A percentile compares a stretch with the other conserved stretches of the same genome.
These are phyloP conservation scores for Carollia perspicillata DNA, from an alignment of 2,113 vertebrate species.

Conservation along the genomic window DNA sequence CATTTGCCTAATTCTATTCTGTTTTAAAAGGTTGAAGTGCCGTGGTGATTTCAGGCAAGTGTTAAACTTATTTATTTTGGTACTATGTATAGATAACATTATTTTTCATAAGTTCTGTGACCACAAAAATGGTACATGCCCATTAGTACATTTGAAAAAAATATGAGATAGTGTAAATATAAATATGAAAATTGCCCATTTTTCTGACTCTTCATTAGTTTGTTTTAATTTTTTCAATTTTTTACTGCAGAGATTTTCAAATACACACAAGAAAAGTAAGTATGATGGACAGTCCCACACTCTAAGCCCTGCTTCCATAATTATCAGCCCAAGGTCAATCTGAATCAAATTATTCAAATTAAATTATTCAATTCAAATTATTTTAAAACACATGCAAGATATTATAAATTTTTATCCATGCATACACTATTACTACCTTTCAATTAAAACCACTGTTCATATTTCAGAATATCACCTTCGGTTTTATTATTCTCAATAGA, in stretches of 20 bases:
- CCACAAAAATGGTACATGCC: not conserved
- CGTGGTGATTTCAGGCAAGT: not conserved
- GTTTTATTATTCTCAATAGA: not conserved
- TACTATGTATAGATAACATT: not conserved
- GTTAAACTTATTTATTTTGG: not conserved
- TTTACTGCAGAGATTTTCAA: not conserved
- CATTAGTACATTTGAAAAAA: not conserved
- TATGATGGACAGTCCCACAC: not conserved
- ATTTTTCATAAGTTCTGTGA: not conserved
- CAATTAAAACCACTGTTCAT: not conserved
- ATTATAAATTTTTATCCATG: not conserved
- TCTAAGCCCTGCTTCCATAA: not conserved
- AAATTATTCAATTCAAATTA: not conserved
- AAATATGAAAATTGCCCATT: not conserved
- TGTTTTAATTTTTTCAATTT: not conserved
- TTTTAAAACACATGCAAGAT: not conserved
- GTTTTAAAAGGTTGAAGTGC: not conserved
- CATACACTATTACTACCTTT: not conserved
- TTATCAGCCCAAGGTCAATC: not conserved
- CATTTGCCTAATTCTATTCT: not conserved
- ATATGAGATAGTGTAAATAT: not conserved
- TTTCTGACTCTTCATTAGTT: not conserved
- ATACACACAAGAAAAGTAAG: not conserved
- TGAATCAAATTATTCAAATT: not conserved
- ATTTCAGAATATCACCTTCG: not conserved